Percentiles rank a stretch among this genome's conserved stretches.
Conservation (phyloP, 1,140 invertebrate genomes). For the Sarcophaga bullata region DNA sequence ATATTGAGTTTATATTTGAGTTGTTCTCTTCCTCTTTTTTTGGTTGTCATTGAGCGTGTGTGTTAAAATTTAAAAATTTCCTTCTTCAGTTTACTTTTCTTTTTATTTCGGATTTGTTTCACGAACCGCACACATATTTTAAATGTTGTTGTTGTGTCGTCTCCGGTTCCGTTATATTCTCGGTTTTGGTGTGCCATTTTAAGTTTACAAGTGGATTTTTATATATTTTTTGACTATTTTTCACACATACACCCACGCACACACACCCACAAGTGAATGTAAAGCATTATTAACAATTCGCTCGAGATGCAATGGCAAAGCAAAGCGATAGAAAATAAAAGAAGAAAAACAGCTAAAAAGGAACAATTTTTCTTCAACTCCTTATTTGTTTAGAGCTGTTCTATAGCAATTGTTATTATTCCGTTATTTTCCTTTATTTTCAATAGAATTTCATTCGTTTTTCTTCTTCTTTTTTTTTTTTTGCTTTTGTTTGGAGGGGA, state of each 20-base stretch:
- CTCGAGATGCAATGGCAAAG: no score
- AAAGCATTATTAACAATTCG: no score
- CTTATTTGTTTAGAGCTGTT: neutral
- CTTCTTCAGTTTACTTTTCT: neutral
- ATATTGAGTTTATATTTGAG: no score
- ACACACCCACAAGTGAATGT: neutral
- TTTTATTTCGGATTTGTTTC: neutral
- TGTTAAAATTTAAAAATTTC: conserved; percentile 19
- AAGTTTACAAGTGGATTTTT: no score
- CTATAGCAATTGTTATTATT: neutral
- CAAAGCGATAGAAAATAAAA: neutral
- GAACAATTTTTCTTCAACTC: neutral
- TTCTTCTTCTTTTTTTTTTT: no score
- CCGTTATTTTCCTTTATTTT: neutral
- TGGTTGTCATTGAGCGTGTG: neutral
- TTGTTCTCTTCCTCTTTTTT: no score
- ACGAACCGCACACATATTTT: no score
- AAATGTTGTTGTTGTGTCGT: conserved; percentile 15
- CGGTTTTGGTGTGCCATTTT: no score
- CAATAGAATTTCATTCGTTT: neutral
- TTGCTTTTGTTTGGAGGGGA: neutral
- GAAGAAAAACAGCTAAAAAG: neutral
- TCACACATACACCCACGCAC: neutral
- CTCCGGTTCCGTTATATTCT: conserved; percentile 10
- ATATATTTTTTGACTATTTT: neutral